A percentile compares a stretch with the other conserved stretches of the same genome.
These are phyloP conservation scores for Autographa pulchrina DNA, from an alignment of 2,888 invertebrate species.

Conservation along the genomic window DNA sequence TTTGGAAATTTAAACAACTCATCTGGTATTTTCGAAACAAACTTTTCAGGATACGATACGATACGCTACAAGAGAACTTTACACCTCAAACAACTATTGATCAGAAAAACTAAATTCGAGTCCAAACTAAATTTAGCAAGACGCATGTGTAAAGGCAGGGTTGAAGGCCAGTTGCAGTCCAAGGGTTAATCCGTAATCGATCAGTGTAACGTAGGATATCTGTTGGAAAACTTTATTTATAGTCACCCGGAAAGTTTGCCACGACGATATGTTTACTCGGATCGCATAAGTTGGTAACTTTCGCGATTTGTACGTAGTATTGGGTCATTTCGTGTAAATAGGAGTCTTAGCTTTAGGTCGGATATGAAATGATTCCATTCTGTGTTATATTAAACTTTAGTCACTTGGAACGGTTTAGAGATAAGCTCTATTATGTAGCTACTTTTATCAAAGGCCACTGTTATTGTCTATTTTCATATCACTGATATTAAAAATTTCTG, in stretches of 20 bases:
- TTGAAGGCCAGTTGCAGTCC: conserved; percentile 18
- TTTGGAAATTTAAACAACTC: too few relatives aligned
- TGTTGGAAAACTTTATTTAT: conserved; percentile 50
- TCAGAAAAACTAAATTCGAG: neutral
- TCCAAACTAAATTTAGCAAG: neutral
- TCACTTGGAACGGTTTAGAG: neutral
- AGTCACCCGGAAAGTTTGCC: conserved; percentile 12
- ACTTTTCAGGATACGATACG: too few relatives aligned
- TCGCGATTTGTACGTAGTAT: neutral
- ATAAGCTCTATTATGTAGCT: neutral
- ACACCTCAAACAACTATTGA: neutral
- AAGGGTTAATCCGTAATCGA: conserved; percentile 41
- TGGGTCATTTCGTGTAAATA: neutral
- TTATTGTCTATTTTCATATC: too few relatives aligned
- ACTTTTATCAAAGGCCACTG: too few relatives aligned
- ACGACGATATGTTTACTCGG: conserved; percentile 4
- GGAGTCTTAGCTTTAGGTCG: neutral
- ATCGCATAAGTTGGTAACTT: neutral
- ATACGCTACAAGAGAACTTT: too few relatives aligned
- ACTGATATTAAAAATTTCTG: neutral
- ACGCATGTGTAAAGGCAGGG: neutral
- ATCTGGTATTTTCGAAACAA: too few relatives aligned
- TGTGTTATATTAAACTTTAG: neutral
- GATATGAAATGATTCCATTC: neutral
- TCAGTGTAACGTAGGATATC: conserved; percentile 37